Base-by-base conservation (phyloP, 2,113 vertebrate genomes). In the Rana temporaria region DNA sequence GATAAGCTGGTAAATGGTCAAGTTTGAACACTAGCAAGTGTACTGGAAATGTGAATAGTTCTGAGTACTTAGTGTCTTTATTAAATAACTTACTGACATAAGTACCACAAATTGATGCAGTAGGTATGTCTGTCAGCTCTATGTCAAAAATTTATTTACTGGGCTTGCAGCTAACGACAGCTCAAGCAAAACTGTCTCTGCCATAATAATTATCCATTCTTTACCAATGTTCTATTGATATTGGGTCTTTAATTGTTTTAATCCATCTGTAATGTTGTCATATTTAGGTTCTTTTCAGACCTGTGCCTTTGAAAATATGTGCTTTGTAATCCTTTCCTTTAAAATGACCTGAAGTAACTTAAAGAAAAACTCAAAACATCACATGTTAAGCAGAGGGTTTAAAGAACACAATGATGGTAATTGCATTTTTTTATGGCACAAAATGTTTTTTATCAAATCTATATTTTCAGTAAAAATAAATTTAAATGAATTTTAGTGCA, bases 1-100 rank as follows among this genome's bases (percentile, higher is more conserved):
- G 34, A 76, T 76, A 76, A 52, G 73, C 73, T 48, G 59, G 20
- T 76, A 76, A 76, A 62, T 63, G 73, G 59, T 76, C 14, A 76
- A 76, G 73, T 76, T 60, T 42, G 57, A 76, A 76, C 59, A 76
- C 8, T 76, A 18, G 73, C 16, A 63, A 32, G 16, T 76, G 15
- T 76, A 63, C 38, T 76, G 34, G 34, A 76, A 76, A 63, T 76
- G 59, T 52, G 73, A 63, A 59, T 48, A 62, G 73, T 76, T 76
- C n/a, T 19, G 18, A 63, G 34, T 76, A 64, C 38, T 76, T 62
- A 75, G 73, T 76, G 73, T 63, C 59, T 76, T 76, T 63, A 76
- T 76, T 64, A 20, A 20, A 63, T 48, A 63, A 17, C 30, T 56
- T 67, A 79, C 32, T 67, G 63, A 68, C 62, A 79, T 56, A 65